Percentiles rank a stretch among this genome's conserved stretches.
Evolutionary conservation across 2,797 vertebrate genomes (phyloP).

Genomic region (Tauraco hartlaubi): DNA sequence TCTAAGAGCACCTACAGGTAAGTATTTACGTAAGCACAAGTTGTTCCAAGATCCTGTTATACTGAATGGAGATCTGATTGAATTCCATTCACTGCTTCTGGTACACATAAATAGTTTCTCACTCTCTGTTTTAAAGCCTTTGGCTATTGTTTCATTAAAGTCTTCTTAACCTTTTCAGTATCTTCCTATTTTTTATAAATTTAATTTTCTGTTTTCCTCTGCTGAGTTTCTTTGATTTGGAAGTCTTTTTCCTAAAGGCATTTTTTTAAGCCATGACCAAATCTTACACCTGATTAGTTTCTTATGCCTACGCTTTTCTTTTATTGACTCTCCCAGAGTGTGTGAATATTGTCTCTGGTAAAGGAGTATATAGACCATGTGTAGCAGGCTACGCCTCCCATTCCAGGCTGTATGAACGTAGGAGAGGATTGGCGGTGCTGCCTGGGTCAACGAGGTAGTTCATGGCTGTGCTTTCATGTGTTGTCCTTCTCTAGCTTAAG

Average conservation of each 20-base stretch:
- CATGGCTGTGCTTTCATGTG: background rate
- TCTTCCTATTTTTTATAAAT: background rate
- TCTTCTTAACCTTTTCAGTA: background rate
- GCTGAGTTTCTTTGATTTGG: background rate
- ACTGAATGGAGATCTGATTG: background rate
- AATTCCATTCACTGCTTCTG: background rate
- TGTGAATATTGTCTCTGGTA: background rate
- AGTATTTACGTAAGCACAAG: background rate
- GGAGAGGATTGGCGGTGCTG: no score
- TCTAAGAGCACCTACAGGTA: background rate
- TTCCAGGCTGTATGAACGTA: background rate
- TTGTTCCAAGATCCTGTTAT: background rate
- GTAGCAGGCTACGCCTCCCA: background rate
- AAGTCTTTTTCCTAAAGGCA: background rate
- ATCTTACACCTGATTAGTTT: background rate
- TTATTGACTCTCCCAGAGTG: background rate
- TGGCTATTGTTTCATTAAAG: background rate
- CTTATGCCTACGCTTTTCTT: background rate
- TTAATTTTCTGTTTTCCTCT: background rate
- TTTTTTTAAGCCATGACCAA: background rate
- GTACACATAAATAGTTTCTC: background rate
- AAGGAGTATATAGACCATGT: background rate
- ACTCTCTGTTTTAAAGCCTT: background rate
- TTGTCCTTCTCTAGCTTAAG: background rate
- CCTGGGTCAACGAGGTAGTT: background rate